Evolutionary conservation across 2,113 vertebrate species (phyloP), one percentile per base, ranked within the genome.

Genomic region (Chascanopsetta lugubris): DNA sequence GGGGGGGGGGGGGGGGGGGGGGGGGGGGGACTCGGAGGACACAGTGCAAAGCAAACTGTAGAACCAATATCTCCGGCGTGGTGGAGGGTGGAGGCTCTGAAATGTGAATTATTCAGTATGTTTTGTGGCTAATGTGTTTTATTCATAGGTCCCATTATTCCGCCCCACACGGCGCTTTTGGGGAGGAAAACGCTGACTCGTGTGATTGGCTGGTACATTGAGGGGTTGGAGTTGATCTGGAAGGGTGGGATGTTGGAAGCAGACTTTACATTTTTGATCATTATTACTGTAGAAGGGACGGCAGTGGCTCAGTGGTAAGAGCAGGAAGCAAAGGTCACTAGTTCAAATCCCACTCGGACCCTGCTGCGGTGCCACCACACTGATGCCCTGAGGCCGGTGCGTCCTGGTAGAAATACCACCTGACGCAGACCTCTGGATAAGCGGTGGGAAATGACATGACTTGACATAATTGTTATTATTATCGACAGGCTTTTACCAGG

Each of bases 51-150:
- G 75, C 69, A 69, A 51, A 53, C 81, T 69, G 69, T 62, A 77
- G 72, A 88, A 70, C 86, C 90, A 89, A 90, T 90, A 90, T 89
- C 84, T 86, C 42, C 48, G 71, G 80, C 50, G 61, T 70, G 65
- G 70, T 71, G 65, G 15, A 59, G 48, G 46, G 63, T 51, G 66
- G 69, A 70, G 73, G 69, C 80, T 81, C 72, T 81, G 68, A 84
- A 89, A 89, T 86, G 90, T 93, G 91, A 93, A 93, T 92, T 90
- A 93, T 93, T 93, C 87, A 93, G 79, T 85, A 85, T 88, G 89
- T 91, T 92, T 90, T 89, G 88, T 88, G 87, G 86, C 85, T 89
- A 91, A 91, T 89, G 91, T 90, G 88, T 93, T 93, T 92, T 93
- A 92, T 93, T 93, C 90, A 92, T 92, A 84, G 85, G 76, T 87